Evolutionary conservation across 2,888 invertebrate genomes (phyloP), one percentile per base, ranked within the genome.

Genomic region (Strigamia transsilvanica): DNA sequence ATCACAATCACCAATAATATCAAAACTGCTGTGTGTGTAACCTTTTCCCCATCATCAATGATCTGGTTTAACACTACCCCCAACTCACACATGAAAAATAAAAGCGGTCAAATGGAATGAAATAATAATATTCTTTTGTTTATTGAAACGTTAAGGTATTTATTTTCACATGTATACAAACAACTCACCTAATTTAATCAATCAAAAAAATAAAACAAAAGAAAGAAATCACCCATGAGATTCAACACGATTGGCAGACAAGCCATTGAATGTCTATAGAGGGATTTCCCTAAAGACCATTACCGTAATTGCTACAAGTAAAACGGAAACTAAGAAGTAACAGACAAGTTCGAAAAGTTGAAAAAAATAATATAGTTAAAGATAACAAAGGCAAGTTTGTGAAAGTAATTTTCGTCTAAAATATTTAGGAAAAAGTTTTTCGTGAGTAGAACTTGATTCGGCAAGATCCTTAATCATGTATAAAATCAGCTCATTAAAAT

Each of bases 251-350:
- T 73, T 73, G 73, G 73, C 73, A 73, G 73, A 73, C 73, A 73
- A 73, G 27, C 27, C 73, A 73, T 27, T 73, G 73, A 73, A 73
- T 73, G 73, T 73, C 27, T 23, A 73, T 73, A 73, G 73, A 80
- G 23, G 23, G 51, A 80, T 46, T 80, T 80, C 80, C 80, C 80
- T 51, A 12, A 51, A 80, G 80, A 51, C 80, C 80, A 80, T 80
- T 80, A 80, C 80, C 51, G 41, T 80, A 80, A 80, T 80, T 80
- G 80, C 80, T 80, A 80, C 42, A 51, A 80, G 46, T 80, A 51
- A 51, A 80, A 51, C 21, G 2, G 23, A 80, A 32, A 73, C 73
- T 56, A 7, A 56, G 2, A 56, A 56, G 56, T 9, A 18, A 56
- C 15, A 18, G 56, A 56, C 56, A 51, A n/a, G 51, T 51, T 51